phyloP scores from a whole-genome alignment of 2,797 vertebrate species.

The Euphonia xanthogaster region DNA sequence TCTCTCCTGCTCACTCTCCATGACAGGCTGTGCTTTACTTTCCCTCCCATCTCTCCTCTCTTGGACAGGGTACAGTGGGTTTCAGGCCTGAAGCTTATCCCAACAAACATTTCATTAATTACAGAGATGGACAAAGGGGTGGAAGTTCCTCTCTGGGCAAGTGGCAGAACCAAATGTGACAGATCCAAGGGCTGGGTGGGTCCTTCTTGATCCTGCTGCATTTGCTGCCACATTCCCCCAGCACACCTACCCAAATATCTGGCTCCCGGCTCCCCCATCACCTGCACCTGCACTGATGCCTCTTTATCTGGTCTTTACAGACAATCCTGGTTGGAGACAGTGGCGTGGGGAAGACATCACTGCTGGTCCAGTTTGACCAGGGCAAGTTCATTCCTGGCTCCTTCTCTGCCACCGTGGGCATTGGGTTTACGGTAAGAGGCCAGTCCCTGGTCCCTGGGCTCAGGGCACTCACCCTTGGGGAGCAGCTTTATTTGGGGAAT shows the following conservation, averaged over 20 bases:
- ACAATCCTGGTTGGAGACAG: conserved; percentile 95
- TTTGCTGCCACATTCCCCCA: neutral
- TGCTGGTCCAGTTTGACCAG: conserved; percentile 96
- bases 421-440: conserved; percentile 91
- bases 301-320: conserved; percentile 69
- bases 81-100: neutral
- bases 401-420: conserved; percentile 93
- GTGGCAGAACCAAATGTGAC: neutral
- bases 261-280: rapidly evolving
- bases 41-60: neutral
- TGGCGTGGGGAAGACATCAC: conserved; percentile 91
- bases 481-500: neutral
- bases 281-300: neutral
- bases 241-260: neutral
- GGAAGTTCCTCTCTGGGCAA: neutral
- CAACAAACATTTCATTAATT: neutral
- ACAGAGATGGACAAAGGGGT: neutral
- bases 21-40: neutral
- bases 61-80: neutral
- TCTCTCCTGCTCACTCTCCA: neutral
- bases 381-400: conserved; percentile 96
- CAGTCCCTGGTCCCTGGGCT: neutral
- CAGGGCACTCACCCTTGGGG: neutral
- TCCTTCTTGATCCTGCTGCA: neutral
- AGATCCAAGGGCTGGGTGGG: neutral